These are phyloP conservation scores for Oriolus oriolus DNA, from an alignment of 2,113 vertebrate species.

Conservation along the genomic window DNA sequence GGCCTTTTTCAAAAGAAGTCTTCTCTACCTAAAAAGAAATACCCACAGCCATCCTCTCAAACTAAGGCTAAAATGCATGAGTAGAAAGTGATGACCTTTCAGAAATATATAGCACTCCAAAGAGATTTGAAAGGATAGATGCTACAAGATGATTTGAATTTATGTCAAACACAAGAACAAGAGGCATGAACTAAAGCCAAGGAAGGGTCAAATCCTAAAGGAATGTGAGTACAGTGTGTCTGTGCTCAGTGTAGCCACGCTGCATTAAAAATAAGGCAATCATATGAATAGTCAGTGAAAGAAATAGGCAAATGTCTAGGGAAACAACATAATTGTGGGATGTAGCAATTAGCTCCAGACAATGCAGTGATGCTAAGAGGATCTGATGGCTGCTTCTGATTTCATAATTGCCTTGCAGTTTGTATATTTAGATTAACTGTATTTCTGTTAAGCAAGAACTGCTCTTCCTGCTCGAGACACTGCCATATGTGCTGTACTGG, in stretches of 20 bases:
- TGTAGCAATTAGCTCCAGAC: conserved; percentile 22
- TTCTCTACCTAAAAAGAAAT: background rate
- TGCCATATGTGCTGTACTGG: background rate
- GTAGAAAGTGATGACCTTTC: background rate
- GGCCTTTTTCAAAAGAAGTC: background rate
- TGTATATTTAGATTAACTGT: background rate
- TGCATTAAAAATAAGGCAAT: background rate
- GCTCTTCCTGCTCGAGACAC: background rate
- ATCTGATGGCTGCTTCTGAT: conserved; percentile 6
- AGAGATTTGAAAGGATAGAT: background rate
- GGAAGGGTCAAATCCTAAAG: conserved; percentile 30
- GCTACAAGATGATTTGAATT: conserved; percentile 9
- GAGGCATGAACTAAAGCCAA: background rate
- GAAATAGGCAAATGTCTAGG: background rate
- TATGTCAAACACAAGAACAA: conserved; percentile 25
- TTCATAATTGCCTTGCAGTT: conserved; percentile 6
- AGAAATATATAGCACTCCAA: background rate
- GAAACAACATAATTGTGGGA: background rate
- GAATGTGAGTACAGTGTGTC: background rate
- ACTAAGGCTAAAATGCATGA: background rate
- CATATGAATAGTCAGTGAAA: background rate
- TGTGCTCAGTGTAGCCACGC: background rate
- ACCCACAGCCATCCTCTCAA: background rate
- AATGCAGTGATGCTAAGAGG: background rate
- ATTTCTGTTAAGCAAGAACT: background rate